Evolutionary conservation across 2,797 vertebrate genomes (phyloP), one percentile per base, ranked within the genome.

Genomic region (Aulostomus chinensis): DNA sequence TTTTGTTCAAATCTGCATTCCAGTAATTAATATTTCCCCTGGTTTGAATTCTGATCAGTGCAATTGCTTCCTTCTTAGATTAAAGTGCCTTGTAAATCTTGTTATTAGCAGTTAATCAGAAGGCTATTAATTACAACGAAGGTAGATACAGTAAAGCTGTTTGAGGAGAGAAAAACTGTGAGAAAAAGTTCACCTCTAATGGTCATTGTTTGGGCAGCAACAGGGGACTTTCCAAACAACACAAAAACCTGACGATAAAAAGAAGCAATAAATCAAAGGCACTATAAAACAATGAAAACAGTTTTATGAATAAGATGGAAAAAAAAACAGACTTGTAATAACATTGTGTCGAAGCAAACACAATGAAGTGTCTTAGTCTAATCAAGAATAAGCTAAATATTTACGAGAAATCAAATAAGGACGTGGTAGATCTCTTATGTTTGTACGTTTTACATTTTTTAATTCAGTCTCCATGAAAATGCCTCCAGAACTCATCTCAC

Each of bases 1-100:
- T 56, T 67, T 52, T 49, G 43, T 50, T 45, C 38, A 37, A 15
- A 15, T 56, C 52, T 26, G 37, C 4, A 36, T 42, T 21, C 14
- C 28, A 14, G 24, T 36, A 17, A 41, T 51, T 31, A 3, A 45
- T 35, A 24, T 48, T 35, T 20, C 54, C 37, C 50, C 17, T 24
- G 9, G 29, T 61, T 57, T 41, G 10, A 53, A 53, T 51, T 55
- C 36, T 15, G 46, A 28, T 28, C 42, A 54, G 25, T 39, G 45
- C n/a, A 49, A 20, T n/a, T 22, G 16, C 53, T 62, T 68, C 29
- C 36, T 38, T 37, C 52, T 42, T 15, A 40, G 46, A 64, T 4
- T 46, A 42, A 85, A 86, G 86, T 88, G 86, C 86, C 86, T 78
- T 86, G 47, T 46, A 10, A 66, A 62, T 41, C 46, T 57, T 15